phyloP scores from a whole-genome alignment of 2,797 vertebrate species.

The Siniperca undulata region DNA sequence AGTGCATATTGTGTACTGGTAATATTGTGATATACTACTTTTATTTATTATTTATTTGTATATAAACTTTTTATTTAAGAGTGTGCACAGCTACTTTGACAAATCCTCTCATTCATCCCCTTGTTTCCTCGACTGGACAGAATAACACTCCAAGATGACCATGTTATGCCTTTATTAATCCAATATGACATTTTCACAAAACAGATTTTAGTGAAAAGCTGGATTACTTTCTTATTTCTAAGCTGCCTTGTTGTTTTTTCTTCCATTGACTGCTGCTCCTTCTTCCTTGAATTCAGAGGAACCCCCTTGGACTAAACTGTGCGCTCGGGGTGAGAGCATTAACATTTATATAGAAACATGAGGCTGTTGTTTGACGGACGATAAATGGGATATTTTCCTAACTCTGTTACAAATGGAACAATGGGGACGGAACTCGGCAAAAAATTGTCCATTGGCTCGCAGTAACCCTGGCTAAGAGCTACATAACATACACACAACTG shows the following conservation, averaged over 20 bases:
- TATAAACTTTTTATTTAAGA: background rate
- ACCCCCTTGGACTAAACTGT: conserved; percentile 39
- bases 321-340: conserved; percentile 69
- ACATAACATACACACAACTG: conserved; percentile 75
- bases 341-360: conserved; percentile 85
- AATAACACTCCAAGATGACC: conserved; percentile 43
- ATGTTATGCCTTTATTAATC: conserved; percentile 63
- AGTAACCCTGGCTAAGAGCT: conserved; percentile 59
- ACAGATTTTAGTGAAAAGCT: conserved; percentile 67
- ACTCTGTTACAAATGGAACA: conserved; percentile 75
- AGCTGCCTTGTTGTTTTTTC: conserved; percentile 57
- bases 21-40: background rate
- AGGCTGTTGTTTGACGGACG: conserved; percentile 71
- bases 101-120: conserved; percentile 23
- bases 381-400: conserved; percentile 80
- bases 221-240: conserved; percentile 69
- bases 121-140: conserved; percentile 39
- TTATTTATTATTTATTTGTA: background rate
- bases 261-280: conserved; percentile 39
- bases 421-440: conserved; percentile 53
- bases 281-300: conserved; percentile 49
- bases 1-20: background rate
- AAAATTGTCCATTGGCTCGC: conserved; percentile 62
- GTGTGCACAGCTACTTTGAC: conserved; percentile 1
- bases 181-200: conserved; percentile 77